Evolutionary conservation across 2,797 vertebrate genomes (phyloP).

Genomic region (Acomys russatus): DNA sequence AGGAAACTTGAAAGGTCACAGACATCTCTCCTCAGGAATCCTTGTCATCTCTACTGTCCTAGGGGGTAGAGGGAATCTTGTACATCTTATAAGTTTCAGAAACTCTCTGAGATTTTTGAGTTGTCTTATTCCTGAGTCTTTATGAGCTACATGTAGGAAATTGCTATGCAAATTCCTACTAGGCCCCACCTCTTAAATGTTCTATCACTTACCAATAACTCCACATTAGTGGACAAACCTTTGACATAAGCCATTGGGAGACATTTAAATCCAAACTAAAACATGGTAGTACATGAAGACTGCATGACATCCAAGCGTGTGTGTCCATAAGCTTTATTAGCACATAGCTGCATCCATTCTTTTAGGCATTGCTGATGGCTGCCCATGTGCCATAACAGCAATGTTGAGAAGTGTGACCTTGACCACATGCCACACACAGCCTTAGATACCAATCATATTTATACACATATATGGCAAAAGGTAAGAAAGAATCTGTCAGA

Average conservation of each 20-base stretch:
- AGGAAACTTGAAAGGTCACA: background rate
- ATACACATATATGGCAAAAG: background rate
- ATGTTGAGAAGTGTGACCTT: too few species aligned
- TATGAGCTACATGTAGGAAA: background rate
- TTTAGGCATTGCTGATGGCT: background rate
- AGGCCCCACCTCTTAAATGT: background rate
- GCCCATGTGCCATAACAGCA: background rate
- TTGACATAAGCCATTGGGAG: background rate
- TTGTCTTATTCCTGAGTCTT: background rate
- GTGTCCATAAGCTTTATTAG: background rate
- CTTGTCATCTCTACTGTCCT: too few species aligned
- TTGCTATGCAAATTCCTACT: background rate
- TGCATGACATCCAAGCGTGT: background rate
- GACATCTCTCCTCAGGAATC: background rate
- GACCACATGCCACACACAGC: background rate
- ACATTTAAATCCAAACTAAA: background rate
- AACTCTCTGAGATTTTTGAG: background rate
- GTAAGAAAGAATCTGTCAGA: background rate
- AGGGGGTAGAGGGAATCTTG: background rate
- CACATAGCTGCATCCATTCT: background rate
- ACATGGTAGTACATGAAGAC: background rate
- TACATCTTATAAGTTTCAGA: background rate
- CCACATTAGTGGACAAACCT: background rate
- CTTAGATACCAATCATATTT: background rate
- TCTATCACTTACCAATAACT: background rate